Evolutionary conservation across 2,113 vertebrate species (phyloP).

Genomic region (Sylvia atricapilla): DNA sequence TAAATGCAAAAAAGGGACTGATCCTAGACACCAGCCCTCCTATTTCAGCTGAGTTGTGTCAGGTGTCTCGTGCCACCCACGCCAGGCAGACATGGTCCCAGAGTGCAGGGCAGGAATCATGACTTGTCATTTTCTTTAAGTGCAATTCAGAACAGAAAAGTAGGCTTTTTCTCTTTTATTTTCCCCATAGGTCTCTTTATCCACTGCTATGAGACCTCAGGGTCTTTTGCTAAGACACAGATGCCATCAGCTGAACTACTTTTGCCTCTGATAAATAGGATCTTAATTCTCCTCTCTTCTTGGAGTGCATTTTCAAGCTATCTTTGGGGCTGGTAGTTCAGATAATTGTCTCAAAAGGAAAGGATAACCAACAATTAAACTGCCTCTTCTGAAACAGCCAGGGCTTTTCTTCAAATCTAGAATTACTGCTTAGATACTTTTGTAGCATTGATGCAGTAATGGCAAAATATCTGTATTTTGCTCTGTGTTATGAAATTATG

Average conservation of each 20-base stretch:
- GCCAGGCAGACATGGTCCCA: rapidly evolving
- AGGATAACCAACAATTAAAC: not conserved
- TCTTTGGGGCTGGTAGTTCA: not conserved
- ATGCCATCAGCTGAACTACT: not conserved
- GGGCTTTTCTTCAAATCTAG: not conserved
- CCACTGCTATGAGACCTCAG: not conserved
- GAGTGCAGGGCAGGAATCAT: not conserved
- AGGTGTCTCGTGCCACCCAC: not conserved
- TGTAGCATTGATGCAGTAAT: not conserved
- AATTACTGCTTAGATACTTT: not conserved
- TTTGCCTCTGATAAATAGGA: not conserved
- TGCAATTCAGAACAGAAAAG: not conserved
- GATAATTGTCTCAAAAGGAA: not conserved
- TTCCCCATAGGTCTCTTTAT: not conserved
- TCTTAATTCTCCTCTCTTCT: not conserved
- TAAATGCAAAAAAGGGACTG: conserved; percentile 1
- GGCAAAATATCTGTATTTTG: not conserved
- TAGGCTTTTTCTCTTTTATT: not conserved
- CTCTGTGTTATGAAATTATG: not conserved
- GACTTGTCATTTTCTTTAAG: not conserved
- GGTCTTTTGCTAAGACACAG: not conserved
- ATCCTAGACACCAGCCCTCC: not conserved
- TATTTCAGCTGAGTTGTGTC: not conserved
- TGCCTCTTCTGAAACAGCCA: not conserved
- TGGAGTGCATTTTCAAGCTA: not conserved